Conservation (phyloP, 2,113 vertebrate species). For the Rhinopomastus cyanomelas region DNA sequence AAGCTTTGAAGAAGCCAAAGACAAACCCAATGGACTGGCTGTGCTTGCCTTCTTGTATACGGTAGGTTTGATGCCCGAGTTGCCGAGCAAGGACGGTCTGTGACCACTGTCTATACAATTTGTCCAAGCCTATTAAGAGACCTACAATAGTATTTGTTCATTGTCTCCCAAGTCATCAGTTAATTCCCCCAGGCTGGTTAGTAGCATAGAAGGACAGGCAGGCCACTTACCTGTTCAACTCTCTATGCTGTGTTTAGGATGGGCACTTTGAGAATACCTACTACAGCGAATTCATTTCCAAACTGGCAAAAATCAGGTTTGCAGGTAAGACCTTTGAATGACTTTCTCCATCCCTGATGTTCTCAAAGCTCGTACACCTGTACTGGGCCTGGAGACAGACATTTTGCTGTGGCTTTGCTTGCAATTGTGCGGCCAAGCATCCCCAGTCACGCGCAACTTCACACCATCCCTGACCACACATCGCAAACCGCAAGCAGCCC, state of each 20-base stretch:
- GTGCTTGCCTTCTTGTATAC: constrained; percentile 85
- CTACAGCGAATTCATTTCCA: constrained; percentile 87
- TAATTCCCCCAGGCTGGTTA: background rate
- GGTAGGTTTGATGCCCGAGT: constrained; percentile 62
- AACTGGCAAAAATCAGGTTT: constrained; percentile 79
- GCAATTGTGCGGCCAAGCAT: background rate
- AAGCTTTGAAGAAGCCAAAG: constrained; percentile 80
- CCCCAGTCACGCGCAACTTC: background rate
- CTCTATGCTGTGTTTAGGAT: constrained; percentile 70
- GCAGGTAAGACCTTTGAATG: constrained; percentile 74
- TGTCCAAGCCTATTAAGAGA: no score
- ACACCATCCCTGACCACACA: background rate
- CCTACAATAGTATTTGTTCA: background rate
- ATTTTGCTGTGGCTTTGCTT: background rate
- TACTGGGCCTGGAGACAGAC: background rate
- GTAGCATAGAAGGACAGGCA: background rate
- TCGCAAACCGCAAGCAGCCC: background rate
- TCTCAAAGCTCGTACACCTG: fast-evolving
- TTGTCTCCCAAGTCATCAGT: background rate
- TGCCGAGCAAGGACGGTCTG: background rate
- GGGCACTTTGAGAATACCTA: constrained; percentile 88
- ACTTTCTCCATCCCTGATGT: background rate
- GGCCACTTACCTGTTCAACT: background rate
- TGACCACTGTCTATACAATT: fast-evolving
- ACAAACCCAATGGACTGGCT: constrained; percentile 82